These are phyloP conservation scores for Trimorus sp. DNA, from an alignment of 2,888 invertebrate genomes.

Conservation along the genomic window DNA sequence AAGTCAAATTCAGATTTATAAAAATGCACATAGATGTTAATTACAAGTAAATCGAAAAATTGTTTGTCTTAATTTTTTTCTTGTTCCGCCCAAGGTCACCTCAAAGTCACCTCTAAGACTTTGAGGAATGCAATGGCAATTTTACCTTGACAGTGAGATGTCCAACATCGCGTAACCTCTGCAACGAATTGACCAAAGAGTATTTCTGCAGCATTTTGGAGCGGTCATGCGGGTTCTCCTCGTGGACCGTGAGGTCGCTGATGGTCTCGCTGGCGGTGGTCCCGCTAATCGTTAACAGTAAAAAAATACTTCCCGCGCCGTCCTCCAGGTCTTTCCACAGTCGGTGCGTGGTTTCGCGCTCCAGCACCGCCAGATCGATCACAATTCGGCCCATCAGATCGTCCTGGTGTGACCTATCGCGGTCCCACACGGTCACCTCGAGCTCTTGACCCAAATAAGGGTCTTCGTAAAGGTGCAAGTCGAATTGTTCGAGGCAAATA, in stretches of 20 bases:
- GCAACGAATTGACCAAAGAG: constrained; percentile 83
- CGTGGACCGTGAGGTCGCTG: constrained; percentile 93
- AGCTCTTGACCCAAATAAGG: constrained; percentile 90
- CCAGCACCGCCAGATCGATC: constrained; percentile 91
- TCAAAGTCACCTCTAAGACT: too few relatives aligned
- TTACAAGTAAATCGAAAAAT: too few relatives aligned
- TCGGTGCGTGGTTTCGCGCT: constrained; percentile 95
- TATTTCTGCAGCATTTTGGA: constrained; percentile 79
- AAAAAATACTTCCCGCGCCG: constrained; percentile 91
- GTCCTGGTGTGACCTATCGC: constrained; percentile 91
- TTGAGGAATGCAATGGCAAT: too few relatives aligned
- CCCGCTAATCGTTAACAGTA: constrained; percentile 96
- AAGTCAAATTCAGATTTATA: too few relatives aligned
- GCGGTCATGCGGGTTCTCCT: constrained; percentile 89
- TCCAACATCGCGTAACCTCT: constrained; percentile 93
- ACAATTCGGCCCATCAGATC: constrained; percentile 92
- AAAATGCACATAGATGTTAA: too few relatives aligned
- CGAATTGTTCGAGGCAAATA: constrained; percentile 98
- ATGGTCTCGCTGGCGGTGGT: constrained; percentile 96
- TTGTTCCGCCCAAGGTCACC: too few relatives aligned
- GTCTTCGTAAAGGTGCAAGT: constrained; percentile 97
- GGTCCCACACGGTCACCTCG: constrained; percentile 96
- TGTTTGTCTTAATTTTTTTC: too few relatives aligned
- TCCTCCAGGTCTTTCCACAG: constrained; percentile 95
- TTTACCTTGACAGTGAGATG: constrained; percentile 95